Evolutionary conservation across 1,140 invertebrate species (phyloP), one percentile per base, ranked within the genome.

Genomic region (Caerostris extrusa): DNA sequence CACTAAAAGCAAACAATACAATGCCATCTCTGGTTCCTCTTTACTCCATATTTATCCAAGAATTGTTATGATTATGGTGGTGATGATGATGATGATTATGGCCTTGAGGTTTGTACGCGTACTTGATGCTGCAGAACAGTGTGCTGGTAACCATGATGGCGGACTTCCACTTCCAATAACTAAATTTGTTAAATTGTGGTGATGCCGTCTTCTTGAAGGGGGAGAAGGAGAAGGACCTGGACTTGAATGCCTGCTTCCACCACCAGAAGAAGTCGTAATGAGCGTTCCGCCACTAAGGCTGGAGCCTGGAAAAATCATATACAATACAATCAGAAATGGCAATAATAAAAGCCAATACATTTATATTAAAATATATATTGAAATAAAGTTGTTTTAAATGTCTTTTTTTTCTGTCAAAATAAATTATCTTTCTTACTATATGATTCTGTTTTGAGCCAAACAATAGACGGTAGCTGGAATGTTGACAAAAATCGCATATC

Each of bases 151-250:
- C 95, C 90, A 85, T 95, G 95, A 89, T 94, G 95, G 4, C 94
- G 95, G 95, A 89, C 92, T 94, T 55, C 85, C 88, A 94, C 95
- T 95, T 86, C 95, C 94, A 60, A 95, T 94, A 3, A 95, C 94
- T 12, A 95, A 57, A 50, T 95, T 95, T 77, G 94, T 95, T 12
- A 95, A 57, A 90, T 94, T 94, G 56, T 95, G 95, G 83, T 95
- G 95, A 91, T 94, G 95, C 57, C 95, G 95, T 82, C 95, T 93
- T 58, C 95, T 88, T 55, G 95, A 94, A 90, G 95, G 94, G 77
- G 95, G 95, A 92, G 95, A 95, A 71, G 95, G 95, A 90, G 96
- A 95, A 10, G 95, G 95, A 10, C 95, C 95, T 55, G 95, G 95
- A 90, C 95, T 95, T 7, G 93, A 91, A 57, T 95, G 95, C 55